phyloP scores from a whole-genome alignment of 2,888 invertebrate genomes.

The Taphrorychus bicolor region DNA sequence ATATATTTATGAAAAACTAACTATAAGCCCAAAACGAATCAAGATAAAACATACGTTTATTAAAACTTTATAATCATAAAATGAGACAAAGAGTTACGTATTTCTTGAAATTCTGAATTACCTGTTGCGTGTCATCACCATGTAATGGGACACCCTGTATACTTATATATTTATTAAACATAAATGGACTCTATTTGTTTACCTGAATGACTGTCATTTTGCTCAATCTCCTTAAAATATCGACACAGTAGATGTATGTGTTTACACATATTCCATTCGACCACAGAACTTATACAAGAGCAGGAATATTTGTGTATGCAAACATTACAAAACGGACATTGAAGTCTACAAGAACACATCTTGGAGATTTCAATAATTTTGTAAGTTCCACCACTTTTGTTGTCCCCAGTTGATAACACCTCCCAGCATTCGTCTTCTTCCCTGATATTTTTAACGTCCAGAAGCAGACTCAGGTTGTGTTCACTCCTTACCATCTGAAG shows the following conservation, averaged over 20 bases:
- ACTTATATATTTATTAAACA: no score
- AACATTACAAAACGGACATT: slow-evolving; percentile 24
- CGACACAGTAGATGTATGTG: slow-evolving; percentile 15
- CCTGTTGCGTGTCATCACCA: no score
- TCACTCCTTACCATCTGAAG: slow-evolving; percentile 20
- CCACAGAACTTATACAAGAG: slow-evolving; percentile 31
- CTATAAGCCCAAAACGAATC: no score
- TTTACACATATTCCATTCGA: slow-evolving; percentile 28
- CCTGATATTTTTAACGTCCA: slow-evolving; percentile 13
- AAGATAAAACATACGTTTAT: no score
- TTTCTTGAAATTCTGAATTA: no score
- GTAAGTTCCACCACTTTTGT: slow-evolving; percentile 10
- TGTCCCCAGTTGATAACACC: slow-evolving; percentile 13
- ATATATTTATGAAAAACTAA: no score
- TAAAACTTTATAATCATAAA: no score
- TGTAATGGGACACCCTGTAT: no score
- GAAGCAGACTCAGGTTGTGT: slow-evolving; percentile 22
- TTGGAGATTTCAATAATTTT: slow-evolving; percentile 2
- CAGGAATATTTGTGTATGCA: slow-evolving; percentile 39
- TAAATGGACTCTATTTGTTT: no score
- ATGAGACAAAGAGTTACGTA: no score
- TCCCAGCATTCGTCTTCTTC: slow-evolving; percentile 22
- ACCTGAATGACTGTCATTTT: neutral
- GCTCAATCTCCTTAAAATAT: neutral
- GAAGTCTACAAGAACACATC: slow-evolving; percentile 32